Base-by-base conservation (phyloP, 2,113 vertebrate species). In the Genyomyrus donnyi region DNA sequence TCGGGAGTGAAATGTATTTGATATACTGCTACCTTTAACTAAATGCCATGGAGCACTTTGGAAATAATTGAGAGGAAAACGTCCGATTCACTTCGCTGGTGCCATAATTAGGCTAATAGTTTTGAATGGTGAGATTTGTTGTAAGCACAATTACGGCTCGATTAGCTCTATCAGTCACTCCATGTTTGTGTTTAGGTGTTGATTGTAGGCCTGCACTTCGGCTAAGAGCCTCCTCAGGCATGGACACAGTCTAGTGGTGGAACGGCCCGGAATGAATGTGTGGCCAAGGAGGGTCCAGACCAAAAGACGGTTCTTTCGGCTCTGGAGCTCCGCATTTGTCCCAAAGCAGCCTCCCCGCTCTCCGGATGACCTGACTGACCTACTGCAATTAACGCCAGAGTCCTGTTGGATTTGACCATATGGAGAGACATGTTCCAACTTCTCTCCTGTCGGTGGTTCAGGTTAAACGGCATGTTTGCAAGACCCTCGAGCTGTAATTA, bases 141-240 rank as follows among this genome's bases (percentile, higher is more conserved):
- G 27, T 17, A 50, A 19, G 74, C 85, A n/a, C 83, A 0, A 53
- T 90, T 74, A 77, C 6, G 45, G 85, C 86, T 89, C 88, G 74
- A 77, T 66, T 58, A 49, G 86, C 88, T 91, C 87, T 88, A 89
- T 90, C 70, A 92, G 70, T 88, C 77, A 3, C 53, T 88, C 74
- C 89, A 39, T n/a, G 42, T 91, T 89, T 88, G 90, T 88, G 50
- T 45, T 92, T 91, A 92, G 90, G 91, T 88, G 85, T 80, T 42
- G 58, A 21, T 5, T 49, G 39, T 52, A 27, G 21, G 6, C n/a
- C 50, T 90, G 91, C 45, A 56, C 91, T 90, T 91, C 89, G 17
- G 86, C 91, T 91, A 66, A 15, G 62, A 74, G 27, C 5, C 13
- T 80, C 4, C 17, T 17, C 74, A 5, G 74, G 15, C 74, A 39